Evolutionary conservation across 2,888 invertebrate genomes (phyloP), one percentile per base, ranked within the genome.

Genomic region (Hypomecis atomaria): DNA sequence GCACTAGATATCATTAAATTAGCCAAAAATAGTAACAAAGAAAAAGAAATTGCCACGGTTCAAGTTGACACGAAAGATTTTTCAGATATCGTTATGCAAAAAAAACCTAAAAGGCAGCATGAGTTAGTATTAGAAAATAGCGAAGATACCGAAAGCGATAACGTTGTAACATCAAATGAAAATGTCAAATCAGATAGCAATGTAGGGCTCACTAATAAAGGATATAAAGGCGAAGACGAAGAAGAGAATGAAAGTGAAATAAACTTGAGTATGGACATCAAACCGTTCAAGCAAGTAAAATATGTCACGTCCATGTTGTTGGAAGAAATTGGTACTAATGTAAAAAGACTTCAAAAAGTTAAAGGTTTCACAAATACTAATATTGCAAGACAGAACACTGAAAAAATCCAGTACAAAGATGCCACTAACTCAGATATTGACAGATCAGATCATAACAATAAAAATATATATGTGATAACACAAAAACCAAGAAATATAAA

Each of bases 401-500:
- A 23, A 23, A 23, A 23, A 23, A 1, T 2, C 23, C 23, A 23
- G 23, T n/a, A 44, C 11, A 13, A 44, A 44, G 9, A 44, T 44
- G 4, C n/a, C 44, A 44, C n/a, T 1, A n/a, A 42, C 10, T 33
- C 13, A 33, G 33, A 42, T 53, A 45, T 56, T 38, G 45, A 37
- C 3, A 45, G 55, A 38, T 13, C 36, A 13, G 8, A 13, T 8
- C 45, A 38, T 37, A 45, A 23, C 38, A 42, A 48, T 50, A 13
- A 59, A 60, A 49, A 56, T 43, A 11, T 11, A 13, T 0, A 59
- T 47, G 44, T 2, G 23, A 64, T 69, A 6, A 65, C 50, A 11
- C 6, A 34, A 7, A 58, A 42, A 8, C 11, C 50, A n/a, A 45
- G 59, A 43, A 64, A 69, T 38, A 66, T 62, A 38, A 49, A 23